Evolutionary conservation across 2,888 invertebrate species (phyloP).

Genomic region (Drosophila helvetica): DNA sequence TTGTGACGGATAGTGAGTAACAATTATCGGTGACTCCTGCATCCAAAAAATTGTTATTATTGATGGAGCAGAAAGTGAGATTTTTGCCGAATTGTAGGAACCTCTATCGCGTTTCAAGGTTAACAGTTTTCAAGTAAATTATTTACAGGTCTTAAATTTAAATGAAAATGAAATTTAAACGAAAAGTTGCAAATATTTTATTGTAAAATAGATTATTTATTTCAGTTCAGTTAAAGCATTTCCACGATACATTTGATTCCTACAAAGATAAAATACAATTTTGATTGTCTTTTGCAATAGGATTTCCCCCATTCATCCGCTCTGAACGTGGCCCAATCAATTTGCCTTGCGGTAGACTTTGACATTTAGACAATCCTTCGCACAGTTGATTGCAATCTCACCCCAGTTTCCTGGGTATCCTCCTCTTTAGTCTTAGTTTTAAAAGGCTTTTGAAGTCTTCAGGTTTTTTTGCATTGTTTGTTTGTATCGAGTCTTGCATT

Average conservation of each 20-base stretch:
- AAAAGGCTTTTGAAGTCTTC: conserved; percentile 1
- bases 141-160: no score
- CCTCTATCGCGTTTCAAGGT: no score
- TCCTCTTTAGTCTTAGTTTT: neutral
- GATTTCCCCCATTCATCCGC: no score
- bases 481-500: conserved; percentile 33
- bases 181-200: neutral
- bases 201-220: no score
- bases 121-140: no score
- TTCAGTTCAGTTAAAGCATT: neutral
- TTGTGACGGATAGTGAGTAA: conserved; percentile 2
- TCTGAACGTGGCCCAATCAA: conserved; percentile 25
- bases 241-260: neutral
- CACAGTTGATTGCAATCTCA: conserved; percentile 22
- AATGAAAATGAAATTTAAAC: no score
- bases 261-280: no score
- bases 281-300: no score
- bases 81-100: no score
- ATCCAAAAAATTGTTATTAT: neutral
- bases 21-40: neutral
- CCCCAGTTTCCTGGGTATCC: neutral
- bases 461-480: conserved; percentile 23
- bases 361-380: conserved; percentile 20
- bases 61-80: conserved; percentile 2
- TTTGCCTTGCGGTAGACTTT: conserved; percentile 33